phyloP scores from a whole-genome alignment of 1,140 invertebrate species.

The Cherax quadricarinatus region DNA sequence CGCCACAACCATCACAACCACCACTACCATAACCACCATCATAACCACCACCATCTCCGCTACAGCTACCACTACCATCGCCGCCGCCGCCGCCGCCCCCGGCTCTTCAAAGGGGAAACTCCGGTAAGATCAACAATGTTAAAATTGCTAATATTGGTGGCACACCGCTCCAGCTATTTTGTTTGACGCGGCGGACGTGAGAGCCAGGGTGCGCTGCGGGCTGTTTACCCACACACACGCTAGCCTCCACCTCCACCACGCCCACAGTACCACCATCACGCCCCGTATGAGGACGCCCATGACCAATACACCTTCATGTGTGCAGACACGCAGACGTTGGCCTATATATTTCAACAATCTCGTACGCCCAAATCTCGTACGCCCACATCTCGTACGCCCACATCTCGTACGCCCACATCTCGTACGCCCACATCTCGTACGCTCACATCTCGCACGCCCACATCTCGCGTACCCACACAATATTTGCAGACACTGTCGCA shows the following conservation, averaged over 20 bases:
- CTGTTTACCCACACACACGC: slow-evolving; percentile 58
- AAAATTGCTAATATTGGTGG: slow-evolving; percentile 72
- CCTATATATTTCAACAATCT: neutral
- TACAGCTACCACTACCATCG: slow-evolving; percentile 11
- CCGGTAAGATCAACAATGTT: slow-evolving; percentile 71
- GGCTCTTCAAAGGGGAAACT: slow-evolving; percentile 60
- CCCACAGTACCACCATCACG: neutral
- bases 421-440: no score
- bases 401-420: no score
- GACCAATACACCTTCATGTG: no score
- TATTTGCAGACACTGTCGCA: no score
- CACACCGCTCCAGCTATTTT: slow-evolving; percentile 59
- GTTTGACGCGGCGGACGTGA: slow-evolving; percentile 62
- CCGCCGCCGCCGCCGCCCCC: slow-evolving; percentile 40
- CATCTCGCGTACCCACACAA: no score
- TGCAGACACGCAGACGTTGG: no score
- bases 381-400: no score
- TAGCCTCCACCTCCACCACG: neutral
- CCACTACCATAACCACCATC: neutral
- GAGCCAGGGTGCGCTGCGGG: slow-evolving; percentile 24
- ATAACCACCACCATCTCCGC: neutral
- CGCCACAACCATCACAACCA: neutral
- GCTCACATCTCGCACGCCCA: no score
- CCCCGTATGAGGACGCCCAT: neutral
- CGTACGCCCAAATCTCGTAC: neutral